phyloP scores from a whole-genome alignment of 2,797 vertebrate species.

The Coregonus suidteri region DNA sequence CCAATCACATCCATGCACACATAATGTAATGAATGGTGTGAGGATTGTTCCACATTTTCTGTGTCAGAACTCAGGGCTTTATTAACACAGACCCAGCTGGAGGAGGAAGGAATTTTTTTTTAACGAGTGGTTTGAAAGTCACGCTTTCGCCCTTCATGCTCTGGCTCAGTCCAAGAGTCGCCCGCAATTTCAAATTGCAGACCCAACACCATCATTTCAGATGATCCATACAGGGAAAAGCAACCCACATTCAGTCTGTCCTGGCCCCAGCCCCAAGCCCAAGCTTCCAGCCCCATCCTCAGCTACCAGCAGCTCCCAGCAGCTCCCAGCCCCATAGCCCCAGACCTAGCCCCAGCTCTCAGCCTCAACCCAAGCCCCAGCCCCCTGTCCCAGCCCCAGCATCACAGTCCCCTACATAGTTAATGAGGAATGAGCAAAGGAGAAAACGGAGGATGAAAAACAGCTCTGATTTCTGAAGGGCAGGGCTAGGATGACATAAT shows the following conservation, averaged over 20 bases:
- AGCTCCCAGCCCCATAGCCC: too few species aligned
- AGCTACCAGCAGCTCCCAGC: neutral
- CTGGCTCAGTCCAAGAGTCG: conserved; percentile 7
- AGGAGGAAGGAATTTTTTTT: neutral
- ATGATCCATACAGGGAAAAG: conserved; percentile 32
- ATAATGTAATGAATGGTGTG: conserved; percentile 6
- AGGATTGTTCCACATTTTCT: conserved; percentile 3
- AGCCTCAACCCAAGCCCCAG: neutral
- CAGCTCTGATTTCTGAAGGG: conserved; percentile 74
- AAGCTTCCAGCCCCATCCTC: neutral
- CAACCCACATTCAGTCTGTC: conserved; percentile 64
- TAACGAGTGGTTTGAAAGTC: neutral
- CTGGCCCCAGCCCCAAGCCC: conserved; percentile 32
- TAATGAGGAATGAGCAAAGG: conserved; percentile 67
- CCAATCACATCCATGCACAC: conserved; percentile 20
- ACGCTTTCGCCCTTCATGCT: conserved; percentile 33
- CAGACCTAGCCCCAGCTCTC: too few species aligned
- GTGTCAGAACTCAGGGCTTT: conserved; percentile 2
- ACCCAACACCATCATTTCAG: conserved; percentile 28
- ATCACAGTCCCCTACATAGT: conserved; percentile 71
- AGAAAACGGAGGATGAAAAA: conserved; percentile 53
- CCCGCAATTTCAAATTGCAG: conserved; percentile 29
- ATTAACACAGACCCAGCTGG: neutral
- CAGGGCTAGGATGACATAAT: conserved; percentile 76
- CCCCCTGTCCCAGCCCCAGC: neutral